Conservation (phyloP, 1,140 invertebrate species). For the Drosophila melanogaster region Release_6_plus_ISO1_MT NT_033777.3:12278001-12278500, state of each 20-base stretch:
- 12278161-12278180: too few species aligned
- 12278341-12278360: neutral
- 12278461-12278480: neutral
- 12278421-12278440: neutral
- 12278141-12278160: too few species aligned
- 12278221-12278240: too few species aligned
- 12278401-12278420: neutral
- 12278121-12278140: too few species aligned
- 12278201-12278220: too few species aligned
- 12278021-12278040: conserved; percentile 14
- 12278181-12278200: too few species aligned
- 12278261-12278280: neutral
- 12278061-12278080: neutral
- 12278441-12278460: neutral
- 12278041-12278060: conserved; percentile 15
- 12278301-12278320: neutral
- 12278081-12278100: neutral
- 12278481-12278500: conserved; percentile 76
- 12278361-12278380: neutral
- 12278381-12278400: neutral
- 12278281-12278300: too few species aligned
- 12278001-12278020: conserved; percentile 15
- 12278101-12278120: too few species aligned
- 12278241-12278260: too few species aligned
- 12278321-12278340: neutral